Percentiles rank a stretch among this genome's conserved stretches.
Evolutionary conservation across 92 coral and sea anemone species (phyloP).

Genomic region (Zoanthus solanderi): DNA sequence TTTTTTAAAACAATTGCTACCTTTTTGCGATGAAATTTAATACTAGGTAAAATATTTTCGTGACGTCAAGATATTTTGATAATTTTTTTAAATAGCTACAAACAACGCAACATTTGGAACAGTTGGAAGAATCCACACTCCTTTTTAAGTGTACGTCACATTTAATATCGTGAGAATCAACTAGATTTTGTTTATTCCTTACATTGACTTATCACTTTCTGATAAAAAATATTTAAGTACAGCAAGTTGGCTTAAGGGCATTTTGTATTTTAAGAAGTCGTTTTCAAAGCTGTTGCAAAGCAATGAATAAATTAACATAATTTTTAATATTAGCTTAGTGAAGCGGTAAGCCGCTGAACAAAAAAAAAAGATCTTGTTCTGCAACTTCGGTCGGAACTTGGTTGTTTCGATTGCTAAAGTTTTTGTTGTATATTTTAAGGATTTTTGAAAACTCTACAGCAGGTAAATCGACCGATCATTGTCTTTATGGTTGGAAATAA

Average conservation of each 20-base stretch:
- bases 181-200: slow-evolving; percentile 23
- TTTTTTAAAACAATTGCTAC: too few species aligned
- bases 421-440: background rate
- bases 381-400: background rate
- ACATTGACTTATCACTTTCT: background rate
- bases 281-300: background rate
- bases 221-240: background rate
- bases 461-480: background rate
- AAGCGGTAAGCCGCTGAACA: slow-evolving; percentile 81
- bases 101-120: too few species aligned
- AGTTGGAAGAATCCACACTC: too few species aligned
- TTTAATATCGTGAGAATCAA: slow-evolving; percentile 3
- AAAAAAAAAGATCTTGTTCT: background rate
- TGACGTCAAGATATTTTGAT: too few species aligned
- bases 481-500: background rate
- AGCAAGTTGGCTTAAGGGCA: background rate
- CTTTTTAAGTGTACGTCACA: background rate
- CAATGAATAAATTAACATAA: slow-evolving; percentile 9
- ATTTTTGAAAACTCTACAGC: background rate
- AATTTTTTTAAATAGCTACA: too few species aligned
- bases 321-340: slow-evolving; percentile 1
- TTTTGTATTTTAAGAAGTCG: background rate
- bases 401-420: background rate
- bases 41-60: too few species aligned
- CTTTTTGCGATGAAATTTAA: too few species aligned